These are phyloP conservation scores for Syngnathus floridae DNA, from an alignment of 2,113 vertebrate species.

Conservation along the genomic window DNA sequence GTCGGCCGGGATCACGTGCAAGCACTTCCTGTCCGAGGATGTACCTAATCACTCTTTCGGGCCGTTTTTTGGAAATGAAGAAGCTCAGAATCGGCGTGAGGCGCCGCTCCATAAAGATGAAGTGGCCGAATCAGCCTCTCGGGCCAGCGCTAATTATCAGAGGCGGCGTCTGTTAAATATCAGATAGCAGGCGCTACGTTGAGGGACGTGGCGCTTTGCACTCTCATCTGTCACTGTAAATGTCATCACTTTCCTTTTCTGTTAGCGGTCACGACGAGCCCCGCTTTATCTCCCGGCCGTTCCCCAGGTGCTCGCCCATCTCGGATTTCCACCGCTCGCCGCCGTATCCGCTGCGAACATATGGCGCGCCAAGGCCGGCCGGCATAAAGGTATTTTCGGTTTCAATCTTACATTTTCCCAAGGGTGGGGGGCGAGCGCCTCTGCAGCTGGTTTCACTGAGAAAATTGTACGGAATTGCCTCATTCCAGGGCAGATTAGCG, in stretches of 20 bases:
- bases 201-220: conserved; percentile 76
- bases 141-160: conserved; percentile 85
- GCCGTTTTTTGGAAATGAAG: not conserved
- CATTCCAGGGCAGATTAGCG: conserved; percentile 99
- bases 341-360: conserved; percentile 96
- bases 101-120: not conserved
- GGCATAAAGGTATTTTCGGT: conserved; percentile 98
- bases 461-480: conserved; percentile 98
- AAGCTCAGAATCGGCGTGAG: not conserved
- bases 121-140: conserved; percentile 2
- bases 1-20: conserved; percentile 50
- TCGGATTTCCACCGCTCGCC: conserved; percentile 83
- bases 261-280: conserved; percentile 80
- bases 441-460: conserved; percentile 98
- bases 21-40: conserved; percentile 47
- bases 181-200: conserved; percentile 83
- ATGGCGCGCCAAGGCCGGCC: conserved; percentile 89
- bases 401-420: conserved; percentile 99
- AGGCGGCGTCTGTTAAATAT: conserved; percentile 88
- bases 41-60: not conserved
- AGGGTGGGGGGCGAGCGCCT: conserved; percentile 83
- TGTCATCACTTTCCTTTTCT: conserved; percentile 88
- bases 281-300: conserved; percentile 77
- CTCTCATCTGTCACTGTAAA: conserved; percentile 93
- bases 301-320: conserved; percentile 60